Conservation (phyloP, 23 tunicate species). For the Halocynthia roretzi region DNA sequence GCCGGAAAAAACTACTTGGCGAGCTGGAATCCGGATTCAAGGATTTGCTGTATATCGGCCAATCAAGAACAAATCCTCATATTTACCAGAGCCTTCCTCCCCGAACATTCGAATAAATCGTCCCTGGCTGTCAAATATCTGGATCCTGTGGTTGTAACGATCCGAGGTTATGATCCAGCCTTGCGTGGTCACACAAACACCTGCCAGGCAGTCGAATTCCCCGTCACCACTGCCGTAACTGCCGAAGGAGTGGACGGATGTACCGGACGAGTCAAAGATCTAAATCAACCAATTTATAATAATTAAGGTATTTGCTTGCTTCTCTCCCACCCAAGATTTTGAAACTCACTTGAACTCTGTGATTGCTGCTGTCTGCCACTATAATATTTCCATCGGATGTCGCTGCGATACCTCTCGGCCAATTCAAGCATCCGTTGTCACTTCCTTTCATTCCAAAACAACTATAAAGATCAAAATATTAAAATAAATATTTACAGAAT, state of each 20-base stretch:
- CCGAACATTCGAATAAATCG: conserved; percentile 57
- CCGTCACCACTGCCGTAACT: conserved; percentile 42
- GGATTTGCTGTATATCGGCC: too few species aligned
- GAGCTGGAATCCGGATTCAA: too few species aligned
- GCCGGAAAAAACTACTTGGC: too few species aligned
- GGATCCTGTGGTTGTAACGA: conserved; percentile 56
- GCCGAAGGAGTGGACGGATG: conserved; percentile 26
- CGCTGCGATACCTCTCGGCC: conserved; percentile 57
- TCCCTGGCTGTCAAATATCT: conserved; percentile 57
- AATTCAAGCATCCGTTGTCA: conserved; percentile 47
- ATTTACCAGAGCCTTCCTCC: conserved; percentile 48
- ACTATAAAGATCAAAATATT: background rate
- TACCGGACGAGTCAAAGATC: conserved; percentile 34
- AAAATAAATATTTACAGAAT: too few species aligned
- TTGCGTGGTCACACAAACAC: conserved; percentile 51
- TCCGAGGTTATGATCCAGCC: conserved; percentile 56
- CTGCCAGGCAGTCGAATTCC: conserved; percentile 57
- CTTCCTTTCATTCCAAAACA: conserved; percentile 52
- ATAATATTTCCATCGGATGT: conserved; percentile 29
- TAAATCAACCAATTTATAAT: background rate
- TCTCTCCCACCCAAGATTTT: background rate
- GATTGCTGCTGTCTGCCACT: conserved; percentile 70
- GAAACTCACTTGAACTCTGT: conserved; percentile 40
- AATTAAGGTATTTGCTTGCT: too few species aligned
- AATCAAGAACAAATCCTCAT: background rate